A percentile compares a stretch with the other conserved stretches of the same genome.
Evolutionary conservation across 2,888 invertebrate genomes (phyloP).

Genomic region (Andrena chrysosceles): DNA sequence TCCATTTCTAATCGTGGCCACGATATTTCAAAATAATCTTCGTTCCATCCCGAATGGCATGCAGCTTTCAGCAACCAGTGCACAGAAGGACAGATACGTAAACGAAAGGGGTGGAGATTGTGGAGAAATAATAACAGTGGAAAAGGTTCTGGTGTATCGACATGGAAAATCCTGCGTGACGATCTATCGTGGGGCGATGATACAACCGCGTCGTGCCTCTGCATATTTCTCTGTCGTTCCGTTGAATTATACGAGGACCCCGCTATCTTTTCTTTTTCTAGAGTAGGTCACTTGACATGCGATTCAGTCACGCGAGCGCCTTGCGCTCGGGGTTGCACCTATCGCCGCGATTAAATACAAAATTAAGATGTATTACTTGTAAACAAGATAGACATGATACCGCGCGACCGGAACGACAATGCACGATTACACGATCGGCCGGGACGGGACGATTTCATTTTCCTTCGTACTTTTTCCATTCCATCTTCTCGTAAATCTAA

Average conservation of each 20-base stretch:
- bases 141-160: not conserved
- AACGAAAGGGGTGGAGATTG: too few relatives aligned
- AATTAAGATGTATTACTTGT: conserved; percentile 64
- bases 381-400: conserved; percentile 55
- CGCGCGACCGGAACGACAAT: conserved; percentile 9
- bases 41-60: too few relatives aligned
- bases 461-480: not conserved
- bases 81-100: too few relatives aligned
- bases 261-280: conserved; percentile 61
- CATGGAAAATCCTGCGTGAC: conserved; percentile 29
- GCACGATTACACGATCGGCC: conserved; percentile 17
- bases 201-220: conserved; percentile 43
- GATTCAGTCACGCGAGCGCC: conserved; percentile 59
- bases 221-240: conserved; percentile 59
- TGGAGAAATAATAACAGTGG: not conserved
- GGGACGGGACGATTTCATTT: not conserved
- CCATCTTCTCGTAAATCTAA: not conserved
- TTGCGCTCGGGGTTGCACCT: conserved; percentile 45
- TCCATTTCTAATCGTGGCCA: too few relatives aligned
- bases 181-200: conserved; percentile 47
- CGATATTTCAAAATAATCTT: too few relatives aligned
- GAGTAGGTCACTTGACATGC: conserved; percentile 61
- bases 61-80: too few relatives aligned
- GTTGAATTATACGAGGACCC: conserved; percentile 45
- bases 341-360: conserved; percentile 49